Conservation (phyloP, 2,888 invertebrate genomes). For the Tanypteryx hageni region DNA sequence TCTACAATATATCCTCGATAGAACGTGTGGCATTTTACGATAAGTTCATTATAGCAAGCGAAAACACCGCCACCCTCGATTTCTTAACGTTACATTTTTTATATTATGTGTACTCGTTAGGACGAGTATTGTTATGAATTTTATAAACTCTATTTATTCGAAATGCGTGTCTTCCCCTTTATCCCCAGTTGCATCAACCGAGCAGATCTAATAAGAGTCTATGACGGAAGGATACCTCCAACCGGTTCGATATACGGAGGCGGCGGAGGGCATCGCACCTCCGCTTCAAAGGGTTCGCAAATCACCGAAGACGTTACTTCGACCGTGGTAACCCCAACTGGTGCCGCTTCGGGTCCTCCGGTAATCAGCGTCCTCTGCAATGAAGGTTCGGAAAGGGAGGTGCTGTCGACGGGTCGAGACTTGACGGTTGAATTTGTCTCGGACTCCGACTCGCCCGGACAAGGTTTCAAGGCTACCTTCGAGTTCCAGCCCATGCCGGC, state of each 20-base stretch:
- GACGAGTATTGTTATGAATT: too few species aligned
- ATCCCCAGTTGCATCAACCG: conserved; percentile 86
- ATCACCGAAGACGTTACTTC: not conserved
- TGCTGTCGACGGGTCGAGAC: conserved; percentile 89
- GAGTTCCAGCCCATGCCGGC: conserved; percentile 84
- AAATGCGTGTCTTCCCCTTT: conserved; percentile 67
- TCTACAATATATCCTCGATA: too few species aligned
- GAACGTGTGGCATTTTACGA: too few species aligned
- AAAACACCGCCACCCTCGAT: too few species aligned
- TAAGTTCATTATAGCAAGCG: too few species aligned
- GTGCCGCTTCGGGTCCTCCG: conserved; percentile 82
- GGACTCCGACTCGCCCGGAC: conserved; percentile 87
- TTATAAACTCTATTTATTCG: too few species aligned
- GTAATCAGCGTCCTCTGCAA: conserved; percentile 91
- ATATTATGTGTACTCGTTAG: too few species aligned
- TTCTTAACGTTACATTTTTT: too few species aligned
- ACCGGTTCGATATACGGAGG: conserved; percentile 43
- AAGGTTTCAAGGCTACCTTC: conserved; percentile 87
- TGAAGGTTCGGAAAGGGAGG: conserved; percentile 85
- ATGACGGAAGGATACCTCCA: conserved; percentile 80
- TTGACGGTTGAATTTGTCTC: conserved; percentile 90
- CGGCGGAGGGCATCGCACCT: not conserved
- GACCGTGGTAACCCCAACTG: not conserved
- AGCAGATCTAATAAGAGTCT: conserved; percentile 90
- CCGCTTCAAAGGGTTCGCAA: not conserved